Percentiles rank a stretch among this genome's conserved stretches.
phyloP scores from a whole-genome alignment of 2,113 vertebrate genomes.

The Mesembrinibis cayennensis region DNA sequence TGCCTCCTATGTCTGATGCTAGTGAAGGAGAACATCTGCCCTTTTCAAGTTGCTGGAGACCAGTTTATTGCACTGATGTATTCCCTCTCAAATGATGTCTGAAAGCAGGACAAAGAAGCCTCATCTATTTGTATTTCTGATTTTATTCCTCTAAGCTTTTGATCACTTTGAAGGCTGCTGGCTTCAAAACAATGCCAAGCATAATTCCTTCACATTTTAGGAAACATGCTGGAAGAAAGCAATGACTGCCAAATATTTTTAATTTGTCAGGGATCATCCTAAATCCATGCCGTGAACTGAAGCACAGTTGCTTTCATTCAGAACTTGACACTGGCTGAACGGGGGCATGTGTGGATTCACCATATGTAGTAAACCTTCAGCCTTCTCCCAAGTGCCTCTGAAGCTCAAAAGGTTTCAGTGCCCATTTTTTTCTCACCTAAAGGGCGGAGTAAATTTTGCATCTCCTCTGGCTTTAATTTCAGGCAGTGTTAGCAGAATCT shows the following conservation, averaged over 20 bases:
- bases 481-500: slow-evolving; percentile 14
- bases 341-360: background rate
- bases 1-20: background rate
- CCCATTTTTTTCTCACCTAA: slow-evolving; percentile 42
- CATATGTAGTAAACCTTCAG: background rate
- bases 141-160: background rate
- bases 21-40: background rate
- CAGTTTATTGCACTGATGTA: no score
- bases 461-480: slow-evolving; percentile 63
- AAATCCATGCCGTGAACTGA: background rate
- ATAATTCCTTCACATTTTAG: background rate
- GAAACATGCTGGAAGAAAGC: background rate
- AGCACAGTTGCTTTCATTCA: background rate
- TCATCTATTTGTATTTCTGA: background rate
- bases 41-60: background rate
- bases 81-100: background rate
- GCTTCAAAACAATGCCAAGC: background rate
- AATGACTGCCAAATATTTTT: slow-evolving; percentile 16
- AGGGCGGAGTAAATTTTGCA: slow-evolving; percentile 21
- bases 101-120: background rate
- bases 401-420: background rate
- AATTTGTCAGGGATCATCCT: background rate
- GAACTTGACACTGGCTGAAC: background rate
- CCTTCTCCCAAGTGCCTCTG: background rate
- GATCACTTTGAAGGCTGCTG: background rate